Conservation (phyloP, 2,113 vertebrate species). For the Tachuris rubrigastra region DNA sequence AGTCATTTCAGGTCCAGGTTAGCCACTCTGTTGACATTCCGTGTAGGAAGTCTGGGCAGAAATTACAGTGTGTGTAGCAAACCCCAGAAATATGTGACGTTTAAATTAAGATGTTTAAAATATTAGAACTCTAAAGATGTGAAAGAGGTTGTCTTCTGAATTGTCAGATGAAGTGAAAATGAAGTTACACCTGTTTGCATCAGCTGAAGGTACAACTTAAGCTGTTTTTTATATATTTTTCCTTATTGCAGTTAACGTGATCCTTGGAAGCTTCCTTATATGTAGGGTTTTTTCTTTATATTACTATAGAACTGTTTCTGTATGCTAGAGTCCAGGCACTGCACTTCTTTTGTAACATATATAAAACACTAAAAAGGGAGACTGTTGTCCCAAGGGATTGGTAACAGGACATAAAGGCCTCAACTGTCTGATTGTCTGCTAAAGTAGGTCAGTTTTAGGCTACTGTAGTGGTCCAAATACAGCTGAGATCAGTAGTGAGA, state of each 20-base stretch:
- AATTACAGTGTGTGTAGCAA: background rate
- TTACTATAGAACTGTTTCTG: background rate
- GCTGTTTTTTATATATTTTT: background rate
- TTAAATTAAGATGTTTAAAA: background rate
- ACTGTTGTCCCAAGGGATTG: background rate
- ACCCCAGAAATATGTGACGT: background rate
- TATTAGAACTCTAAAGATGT: background rate
- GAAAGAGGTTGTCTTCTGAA: background rate
- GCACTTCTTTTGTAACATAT: background rate
- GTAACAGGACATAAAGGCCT: background rate
- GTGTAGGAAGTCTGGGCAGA: background rate
- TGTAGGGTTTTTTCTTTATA: background rate
- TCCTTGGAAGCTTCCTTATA: background rate
- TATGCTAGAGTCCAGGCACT: background rate
- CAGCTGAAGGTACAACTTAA: background rate
- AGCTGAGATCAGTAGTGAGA: background rate
- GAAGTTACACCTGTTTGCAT: background rate
- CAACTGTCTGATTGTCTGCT: conserved; percentile 7
- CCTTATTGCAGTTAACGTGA: background rate
- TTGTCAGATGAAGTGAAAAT: background rate
- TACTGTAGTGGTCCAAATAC: background rate
- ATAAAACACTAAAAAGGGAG: conserved; percentile 8
- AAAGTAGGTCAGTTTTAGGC: conserved; percentile 13
- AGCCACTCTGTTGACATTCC: background rate
- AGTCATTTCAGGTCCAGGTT: background rate